Evolutionary conservation across 2,113 vertebrate genomes (phyloP), one percentile per base, ranked within the genome.

Genomic region (Pongo pygmaeus): DNA sequence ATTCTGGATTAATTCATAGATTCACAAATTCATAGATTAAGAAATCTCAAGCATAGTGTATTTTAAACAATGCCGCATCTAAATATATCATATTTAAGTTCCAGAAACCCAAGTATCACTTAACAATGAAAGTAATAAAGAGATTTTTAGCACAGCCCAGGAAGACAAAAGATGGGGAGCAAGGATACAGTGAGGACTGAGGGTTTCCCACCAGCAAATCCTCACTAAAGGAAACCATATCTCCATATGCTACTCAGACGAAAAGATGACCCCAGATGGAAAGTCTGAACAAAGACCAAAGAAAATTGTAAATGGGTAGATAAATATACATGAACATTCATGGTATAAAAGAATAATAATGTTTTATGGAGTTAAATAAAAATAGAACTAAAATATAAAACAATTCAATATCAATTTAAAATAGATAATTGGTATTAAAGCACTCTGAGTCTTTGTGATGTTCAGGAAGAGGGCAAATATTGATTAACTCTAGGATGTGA

Each of bases 321-420:
- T 84, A 69, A 25, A 38, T 18, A 57, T 67, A 83, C 48, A 17
- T 77, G 14, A 96, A 25, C 38, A 88, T 18, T 55, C 8, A 38
- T 38, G 67, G 9, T 25, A 43, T 67, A 46, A 67, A 83, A 67
- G 67, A n/a, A 7, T 32, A 32, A 46, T 40, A 55, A 64, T 91
- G 16, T 80, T 59, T 90, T 79, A 22, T 64, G 43, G 48, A 3
- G 6, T 75, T 94, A 91, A 61, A 74, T 48, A 50, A 75, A 84
- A 93, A 77, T 57, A 57, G 16, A 93, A 96, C 38, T 89, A 32
- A 93, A 79, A 25, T 67, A 78, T 84, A 70, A 88, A 74, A 52
- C 3, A 88, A 50, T 72, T 52, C 14, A 6, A 8, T 78, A n/a
- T 83, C 27, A 35, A 67, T 78, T 93, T 48, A 38, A 78, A 84